Base-by-base conservation (phyloP, 2,797 vertebrate genomes). In the Phoeniculus purpureus region DNA sequence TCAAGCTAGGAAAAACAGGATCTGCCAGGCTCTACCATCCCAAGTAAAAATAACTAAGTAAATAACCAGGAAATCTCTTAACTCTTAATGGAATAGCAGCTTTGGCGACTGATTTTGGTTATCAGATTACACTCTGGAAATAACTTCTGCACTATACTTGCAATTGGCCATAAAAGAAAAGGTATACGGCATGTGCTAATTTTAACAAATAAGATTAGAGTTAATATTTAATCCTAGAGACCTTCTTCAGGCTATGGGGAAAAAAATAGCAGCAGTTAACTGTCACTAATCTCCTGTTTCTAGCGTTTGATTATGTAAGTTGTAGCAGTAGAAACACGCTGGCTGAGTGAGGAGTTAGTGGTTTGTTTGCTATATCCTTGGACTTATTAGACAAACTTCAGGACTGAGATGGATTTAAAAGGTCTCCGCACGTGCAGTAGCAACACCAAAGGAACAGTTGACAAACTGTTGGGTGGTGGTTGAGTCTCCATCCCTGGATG, bases 191-290 rank as follows among this genome's bases (percentile, higher is more conserved):
- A 27, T 65, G 64, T 25, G 45, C 93, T 96, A 95, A 96, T 95
- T 95, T 94, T 89, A 96, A 90, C 72, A 96, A 96, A 95, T 94
- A 94, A 96, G 93, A 96, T 97, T 94, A 94, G 83, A 95, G 94
- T 88, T 94, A 67, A 89, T 94, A 88, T 93, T 83, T 96, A 95
- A 92, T 95, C 70, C 71, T 72, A 89, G 81, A 96, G 87, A 92
- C 87, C 85, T 92, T 95, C 87, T 92, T 96, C 71, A 83, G 82
- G 68, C 87, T 93, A 40, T 59, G 50, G 43, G 43, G 55, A 26
- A 72, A 82, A 82, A 95, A 86, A 78, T 84, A 92, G 88, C 75
- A 90, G 81, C 94, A 92, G 83, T 88, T 93, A 94, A 89, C 90
- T 94, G 88, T 95, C 95, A 78, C 82, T 94, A 92, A 86, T 80